Conservation (phyloP, 1,140 invertebrate genomes). For the Pomacea maculata region DNA sequence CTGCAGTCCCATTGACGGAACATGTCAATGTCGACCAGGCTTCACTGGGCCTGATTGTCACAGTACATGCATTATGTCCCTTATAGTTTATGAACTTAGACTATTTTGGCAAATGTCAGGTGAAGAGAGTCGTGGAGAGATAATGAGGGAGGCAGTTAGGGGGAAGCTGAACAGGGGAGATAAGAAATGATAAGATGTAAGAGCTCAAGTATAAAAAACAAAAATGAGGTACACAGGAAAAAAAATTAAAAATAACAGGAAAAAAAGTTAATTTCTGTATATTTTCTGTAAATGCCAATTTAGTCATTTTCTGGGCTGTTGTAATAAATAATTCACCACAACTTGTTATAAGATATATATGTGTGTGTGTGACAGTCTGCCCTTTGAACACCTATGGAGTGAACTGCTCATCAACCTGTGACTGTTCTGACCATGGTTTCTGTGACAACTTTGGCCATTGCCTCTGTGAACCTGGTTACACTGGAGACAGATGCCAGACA, state of each 20-base stretch:
- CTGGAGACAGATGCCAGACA: slow-evolving; percentile 70
- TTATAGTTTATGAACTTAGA: no score
- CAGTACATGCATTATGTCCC: not conserved
- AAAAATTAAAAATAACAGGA: no score
- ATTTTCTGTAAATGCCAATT: no score
- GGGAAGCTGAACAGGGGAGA: no score
- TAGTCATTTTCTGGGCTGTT: no score
- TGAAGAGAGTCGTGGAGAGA: no score
- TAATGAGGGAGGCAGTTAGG: no score
- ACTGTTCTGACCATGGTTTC: slow-evolving; percentile 66
- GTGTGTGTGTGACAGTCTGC: slow-evolving; percentile 68
- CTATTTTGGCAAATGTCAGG: no score
- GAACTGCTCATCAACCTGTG: slow-evolving; percentile 58
- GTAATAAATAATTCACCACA: not conserved
- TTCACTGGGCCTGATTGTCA: slow-evolving; percentile 45
- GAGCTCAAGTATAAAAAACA: no score
- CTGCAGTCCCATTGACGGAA: slow-evolving; percentile 48
- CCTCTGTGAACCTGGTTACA: slow-evolving; percentile 85
- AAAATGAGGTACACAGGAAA: no score
- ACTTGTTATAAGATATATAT: slow-evolving; percentile 2
- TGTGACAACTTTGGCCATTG: slow-evolving; percentile 77
- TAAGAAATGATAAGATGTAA: no score
- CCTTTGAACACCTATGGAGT: slow-evolving; percentile 61
- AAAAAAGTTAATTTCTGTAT: no score
- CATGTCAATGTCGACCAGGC: slow-evolving; percentile 50